phyloP scores from a whole-genome alignment of 1,140 invertebrate genomes.

The Mercenaria mercenaria region DNA sequence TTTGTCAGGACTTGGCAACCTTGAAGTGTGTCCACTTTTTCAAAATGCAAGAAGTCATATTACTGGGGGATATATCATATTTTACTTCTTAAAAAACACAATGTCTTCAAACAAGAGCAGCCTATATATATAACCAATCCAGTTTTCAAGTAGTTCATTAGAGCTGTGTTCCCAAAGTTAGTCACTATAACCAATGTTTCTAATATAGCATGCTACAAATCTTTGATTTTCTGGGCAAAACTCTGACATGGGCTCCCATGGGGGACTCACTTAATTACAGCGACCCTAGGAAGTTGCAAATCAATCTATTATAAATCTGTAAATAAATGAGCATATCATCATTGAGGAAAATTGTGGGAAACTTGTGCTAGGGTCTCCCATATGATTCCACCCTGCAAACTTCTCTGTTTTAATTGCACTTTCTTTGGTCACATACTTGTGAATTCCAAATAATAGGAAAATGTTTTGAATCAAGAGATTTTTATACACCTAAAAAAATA shows the following conservation, averaged over 20 bases:
- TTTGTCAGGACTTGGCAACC: no score
- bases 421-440: not conserved
- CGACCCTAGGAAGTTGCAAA: not conserved
- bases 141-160: conserved; percentile 8
- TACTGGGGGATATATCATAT: no score
- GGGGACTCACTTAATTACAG: conserved; percentile 41
- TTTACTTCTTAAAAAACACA: no score
- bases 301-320: conserved; percentile 54
- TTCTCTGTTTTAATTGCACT: not conserved
- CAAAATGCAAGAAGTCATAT: no score
- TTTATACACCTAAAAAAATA: no score
- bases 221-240: conserved; percentile 23
- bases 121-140: no score
- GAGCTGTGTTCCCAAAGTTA: not conserved
- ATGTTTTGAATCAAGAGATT: no score
- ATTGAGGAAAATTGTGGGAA: not conserved
- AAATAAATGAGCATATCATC: conserved; percentile 52
- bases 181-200: not conserved
- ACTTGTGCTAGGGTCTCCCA: not conserved
- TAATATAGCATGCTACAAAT: conserved; percentile 22
- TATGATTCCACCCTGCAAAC: not conserved
- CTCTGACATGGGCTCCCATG: not conserved
- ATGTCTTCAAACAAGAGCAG: no score
- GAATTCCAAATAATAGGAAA: not conserved
- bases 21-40: no score